Evolutionary conservation across 2,113 vertebrate species (phyloP).

Genomic region (Stomatorhinus ivindoensis): DNA sequence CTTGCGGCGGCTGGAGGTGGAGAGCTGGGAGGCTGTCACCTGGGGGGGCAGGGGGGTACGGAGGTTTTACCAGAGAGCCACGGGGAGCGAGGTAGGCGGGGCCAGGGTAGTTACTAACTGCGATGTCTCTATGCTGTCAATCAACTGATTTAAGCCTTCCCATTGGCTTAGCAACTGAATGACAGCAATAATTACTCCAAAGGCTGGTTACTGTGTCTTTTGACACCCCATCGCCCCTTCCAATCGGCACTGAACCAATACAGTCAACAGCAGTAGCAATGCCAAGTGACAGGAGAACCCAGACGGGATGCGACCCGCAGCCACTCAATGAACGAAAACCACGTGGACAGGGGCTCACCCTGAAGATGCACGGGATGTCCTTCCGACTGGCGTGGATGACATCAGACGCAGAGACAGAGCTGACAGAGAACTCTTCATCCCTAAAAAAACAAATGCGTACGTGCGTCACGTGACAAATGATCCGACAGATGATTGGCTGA

Average conservation of each 20-base stretch:
- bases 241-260: background rate
- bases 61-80: background rate
- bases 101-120: background rate
- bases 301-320: background rate
- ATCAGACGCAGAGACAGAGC: slow-evolving; percentile 91
- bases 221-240: background rate
- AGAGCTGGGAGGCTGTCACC: slow-evolving; percentile 93
- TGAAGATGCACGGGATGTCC: slow-evolving; percentile 95
- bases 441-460: slow-evolving; percentile 48
- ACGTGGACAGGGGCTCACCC: slow-evolving; percentile 63
- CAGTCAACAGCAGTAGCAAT: background rate
- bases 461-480: background rate
- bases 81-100: background rate
- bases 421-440: slow-evolving; percentile 97
- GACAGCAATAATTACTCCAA: background rate
- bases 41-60: slow-evolving; percentile 33
- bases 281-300: background rate
- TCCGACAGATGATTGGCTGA: background rate
- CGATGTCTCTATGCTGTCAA: background rate
- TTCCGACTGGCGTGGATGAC: slow-evolving; percentile 96
- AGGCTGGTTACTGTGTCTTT: background rate
- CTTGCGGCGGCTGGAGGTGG: slow-evolving; percentile 77
- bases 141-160: background rate
- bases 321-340: background rate
- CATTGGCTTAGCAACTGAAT: background rate